phyloP scores from a whole-genome alignment of 2,888 invertebrate genomes.

The Sylvicola fuscatus region DNA sequence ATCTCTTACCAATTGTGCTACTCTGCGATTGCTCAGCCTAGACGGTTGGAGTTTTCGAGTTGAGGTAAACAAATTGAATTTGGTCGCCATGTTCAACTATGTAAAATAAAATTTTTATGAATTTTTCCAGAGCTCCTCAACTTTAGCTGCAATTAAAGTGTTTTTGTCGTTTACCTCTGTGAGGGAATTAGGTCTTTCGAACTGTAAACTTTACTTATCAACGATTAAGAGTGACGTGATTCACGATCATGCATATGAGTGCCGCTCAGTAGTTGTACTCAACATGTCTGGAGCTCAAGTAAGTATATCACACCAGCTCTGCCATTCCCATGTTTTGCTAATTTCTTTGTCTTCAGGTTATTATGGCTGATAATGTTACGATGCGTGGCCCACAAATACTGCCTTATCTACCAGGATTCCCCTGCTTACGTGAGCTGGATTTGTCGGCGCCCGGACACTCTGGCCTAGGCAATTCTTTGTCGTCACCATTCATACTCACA shows the following conservation, averaged over 20 bases:
- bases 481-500: conserved; percentile 24
- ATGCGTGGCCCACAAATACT: conserved; percentile 27
- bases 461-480: conserved; percentile 19
- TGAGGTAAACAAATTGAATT: conserved; percentile 22
- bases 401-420: conserved; percentile 28
- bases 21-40: conserved; percentile 28
- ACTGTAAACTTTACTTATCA: conserved; percentile 29
- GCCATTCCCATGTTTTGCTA: not conserved
- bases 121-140: conserved; percentile 13
- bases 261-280: conserved; percentile 27
- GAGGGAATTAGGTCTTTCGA: conserved; percentile 29
- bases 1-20: conserved; percentile 22
- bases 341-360: conserved; percentile 14
- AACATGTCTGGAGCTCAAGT: conserved; percentile 29
- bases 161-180: conserved; percentile 28
- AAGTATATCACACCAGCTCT: not conserved
- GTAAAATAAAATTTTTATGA: no score
- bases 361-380: conserved; percentile 26
- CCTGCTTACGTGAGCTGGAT: conserved; percentile 28
- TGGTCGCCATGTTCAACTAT: not conserved
- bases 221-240: conserved; percentile 12
- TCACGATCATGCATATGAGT: conserved; percentile 16
- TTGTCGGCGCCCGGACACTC: conserved; percentile 27
- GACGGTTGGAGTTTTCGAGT: conserved; percentile 35
- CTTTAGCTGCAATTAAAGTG: conserved; percentile 27